Evolutionary conservation across 2,113 vertebrate species (phyloP), one percentile per base, ranked within the genome.

Genomic region (Siniperca chuatsi): DNA sequence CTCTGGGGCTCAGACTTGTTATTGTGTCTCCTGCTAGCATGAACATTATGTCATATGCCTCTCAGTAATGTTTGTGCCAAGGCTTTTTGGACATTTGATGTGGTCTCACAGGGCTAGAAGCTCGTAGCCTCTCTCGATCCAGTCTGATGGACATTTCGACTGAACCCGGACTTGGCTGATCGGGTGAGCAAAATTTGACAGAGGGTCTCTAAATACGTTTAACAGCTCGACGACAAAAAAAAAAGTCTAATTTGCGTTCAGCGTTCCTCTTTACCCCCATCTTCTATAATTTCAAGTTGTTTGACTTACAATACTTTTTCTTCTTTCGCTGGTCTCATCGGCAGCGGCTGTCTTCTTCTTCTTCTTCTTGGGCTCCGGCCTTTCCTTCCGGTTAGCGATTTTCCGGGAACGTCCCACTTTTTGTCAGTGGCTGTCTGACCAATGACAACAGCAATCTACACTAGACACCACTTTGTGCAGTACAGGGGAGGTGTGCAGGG

Each of bases 361-460:
- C 88, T 94, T 75, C 88, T 94, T 86, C 84, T 92, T 82, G 88
- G 88, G 93, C 93, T 94, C 92, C 73, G 93, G 95, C 96, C 95
- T 96, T 95, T 90, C 91, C 92, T 96, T 96, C 96, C 95, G 96
- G 93, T 95, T 93, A 83, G 86, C 79, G 66, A 85, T 93, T 93
- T 96, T 96, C 95, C 94, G 94, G 93, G 94, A 96, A 93, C 94
- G 94, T 91, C 95, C 95, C 92, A 96, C 94, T 94, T 91, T 89
- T 90, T 86, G 92, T 87, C 89, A 90, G 73, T 9, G 54, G 72
- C 62, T 35, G 74, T 77, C 66, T 91, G 90, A 92, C 92, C 92
- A 93, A 93, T 93, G 69, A 83, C 18, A 65, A 1, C 52, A 48
- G 78, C 79, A 23, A 58, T 3, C n/a, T 65, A 0, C 55, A 2